These are phyloP conservation scores for Lithobates sylvaticus DNA, from an alignment of 2,797 vertebrate genomes.

Conservation along the genomic window DNA sequence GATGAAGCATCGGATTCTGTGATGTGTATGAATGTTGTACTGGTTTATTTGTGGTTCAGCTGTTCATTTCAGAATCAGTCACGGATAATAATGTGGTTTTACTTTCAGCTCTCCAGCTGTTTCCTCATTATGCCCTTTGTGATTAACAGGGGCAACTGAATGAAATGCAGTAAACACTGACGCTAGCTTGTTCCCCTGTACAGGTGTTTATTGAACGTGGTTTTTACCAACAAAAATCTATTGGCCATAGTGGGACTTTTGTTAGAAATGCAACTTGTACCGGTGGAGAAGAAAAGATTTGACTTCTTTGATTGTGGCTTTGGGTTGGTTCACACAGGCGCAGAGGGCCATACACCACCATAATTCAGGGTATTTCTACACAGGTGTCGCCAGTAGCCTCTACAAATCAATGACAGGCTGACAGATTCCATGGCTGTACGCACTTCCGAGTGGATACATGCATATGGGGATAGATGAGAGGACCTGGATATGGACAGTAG, in stretches of 20 bases:
- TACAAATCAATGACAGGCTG: too few relatives aligned
- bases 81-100: neutral
- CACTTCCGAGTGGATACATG: too few relatives aligned
- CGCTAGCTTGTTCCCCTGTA: neutral
- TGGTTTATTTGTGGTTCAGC: constrained; percentile 2
- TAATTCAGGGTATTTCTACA: too few relatives aligned
- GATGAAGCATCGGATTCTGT: neutral
- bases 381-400: too few relatives aligned
- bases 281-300: too few relatives aligned
- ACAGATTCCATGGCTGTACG: too few relatives aligned
- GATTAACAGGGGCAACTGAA: neutral
- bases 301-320: neutral
- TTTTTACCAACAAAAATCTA: neutral
- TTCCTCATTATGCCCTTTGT: neutral
- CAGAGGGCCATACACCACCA: too few relatives aligned
- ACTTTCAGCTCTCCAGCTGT: constrained; percentile 1
- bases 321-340: neutral
- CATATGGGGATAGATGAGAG: too few relatives aligned
- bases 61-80: constrained; percentile 51
- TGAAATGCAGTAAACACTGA: neutral
- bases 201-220: neutral
- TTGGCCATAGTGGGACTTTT: neutral
- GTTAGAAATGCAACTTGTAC: neutral
- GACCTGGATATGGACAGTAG: too few relatives aligned
- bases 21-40: neutral